Conservation (phyloP, 2,888 invertebrate genomes). For the Polydrusus cervinus region DNA sequence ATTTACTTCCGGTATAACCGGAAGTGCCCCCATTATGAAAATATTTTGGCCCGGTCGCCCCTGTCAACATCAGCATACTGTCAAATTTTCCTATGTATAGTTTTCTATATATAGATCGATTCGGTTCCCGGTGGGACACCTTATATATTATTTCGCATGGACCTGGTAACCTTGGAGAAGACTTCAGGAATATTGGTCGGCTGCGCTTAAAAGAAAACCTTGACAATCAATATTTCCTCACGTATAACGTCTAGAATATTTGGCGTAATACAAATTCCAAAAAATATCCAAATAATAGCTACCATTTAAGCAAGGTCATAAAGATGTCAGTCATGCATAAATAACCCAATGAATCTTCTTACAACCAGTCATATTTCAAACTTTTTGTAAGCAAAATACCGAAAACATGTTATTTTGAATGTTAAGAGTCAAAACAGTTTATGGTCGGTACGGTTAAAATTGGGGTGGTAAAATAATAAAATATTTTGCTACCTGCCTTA, state of each 20-base stretch:
- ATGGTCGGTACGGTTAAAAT: conserved; percentile 13
- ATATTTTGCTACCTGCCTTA: conserved; percentile 40
- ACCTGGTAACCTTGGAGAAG: too few species aligned
- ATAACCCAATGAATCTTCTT: conserved; percentile 8
- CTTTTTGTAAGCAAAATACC: conserved; percentile 20
- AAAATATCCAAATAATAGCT: neutral
- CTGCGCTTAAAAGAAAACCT: too few species aligned
- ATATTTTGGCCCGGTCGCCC: too few species aligned
- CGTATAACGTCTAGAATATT: neutral
- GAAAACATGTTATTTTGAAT: conserved; percentile 18
- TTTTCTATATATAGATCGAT: too few species aligned
- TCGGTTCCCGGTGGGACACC: too few species aligned
- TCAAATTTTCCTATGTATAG: too few species aligned
- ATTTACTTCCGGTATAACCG: too few species aligned
- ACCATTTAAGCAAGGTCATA: neutral
- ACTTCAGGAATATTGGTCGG: too few species aligned
- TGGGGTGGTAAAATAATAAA: conserved; percentile 42
- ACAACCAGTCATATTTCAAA: conserved; percentile 32
- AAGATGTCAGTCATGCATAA: neutral
- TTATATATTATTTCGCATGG: too few species aligned
- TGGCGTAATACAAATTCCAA: neutral
- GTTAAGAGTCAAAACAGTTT: conserved; percentile 34
- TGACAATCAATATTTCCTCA: neutral
- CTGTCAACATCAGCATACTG: too few species aligned
- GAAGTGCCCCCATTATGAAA: too few species aligned